phyloP scores from a whole-genome alignment of 2,888 invertebrate genomes.

The Sesia apiformis region DNA sequence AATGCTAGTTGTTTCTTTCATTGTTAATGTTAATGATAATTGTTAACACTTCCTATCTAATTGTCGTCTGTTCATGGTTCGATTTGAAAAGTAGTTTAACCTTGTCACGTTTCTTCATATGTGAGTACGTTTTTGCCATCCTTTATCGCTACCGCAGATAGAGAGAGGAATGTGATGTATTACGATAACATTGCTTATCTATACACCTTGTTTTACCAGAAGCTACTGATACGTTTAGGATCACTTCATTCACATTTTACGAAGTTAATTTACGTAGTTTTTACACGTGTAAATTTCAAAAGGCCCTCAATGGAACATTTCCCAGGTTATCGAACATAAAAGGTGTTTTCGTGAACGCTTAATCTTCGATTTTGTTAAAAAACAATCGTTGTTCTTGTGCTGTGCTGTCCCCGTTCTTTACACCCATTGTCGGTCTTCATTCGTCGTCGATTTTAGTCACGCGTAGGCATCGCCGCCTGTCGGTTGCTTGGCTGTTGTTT shows the following conservation, averaged over 20 bases:
- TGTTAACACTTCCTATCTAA: no score
- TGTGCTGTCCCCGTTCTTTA: conserved; percentile 34
- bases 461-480: conserved; percentile 48
- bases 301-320: conserved; percentile 2
- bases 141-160: conserved; percentile 7
- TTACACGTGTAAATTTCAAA: conserved; percentile 10
- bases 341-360: conserved; percentile 3
- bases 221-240: conserved; percentile 8
- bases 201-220: conserved; percentile 12
- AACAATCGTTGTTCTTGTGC: conserved; percentile 16
- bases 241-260: conserved; percentile 16
- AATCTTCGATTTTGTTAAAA: conserved; percentile 13
- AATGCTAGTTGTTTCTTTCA: no score
- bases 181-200: conserved; percentile 29
- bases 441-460: conserved; percentile 51
- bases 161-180: conserved; percentile 19
- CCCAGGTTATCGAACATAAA: no score
- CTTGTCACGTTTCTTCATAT: conserved; percentile 11
- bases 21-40: no score
- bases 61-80: conserved; percentile 1
- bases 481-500: conserved; percentile 23
- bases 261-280: conserved; percentile 9
- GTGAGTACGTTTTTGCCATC: conserved; percentile 13
- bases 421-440: conserved; percentile 31
- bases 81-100: conserved; percentile 8